Evolutionary conservation across 2,888 invertebrate genomes (phyloP), one percentile per base, ranked within the genome.

Genomic region (Drosophila hamatofila): DNA sequence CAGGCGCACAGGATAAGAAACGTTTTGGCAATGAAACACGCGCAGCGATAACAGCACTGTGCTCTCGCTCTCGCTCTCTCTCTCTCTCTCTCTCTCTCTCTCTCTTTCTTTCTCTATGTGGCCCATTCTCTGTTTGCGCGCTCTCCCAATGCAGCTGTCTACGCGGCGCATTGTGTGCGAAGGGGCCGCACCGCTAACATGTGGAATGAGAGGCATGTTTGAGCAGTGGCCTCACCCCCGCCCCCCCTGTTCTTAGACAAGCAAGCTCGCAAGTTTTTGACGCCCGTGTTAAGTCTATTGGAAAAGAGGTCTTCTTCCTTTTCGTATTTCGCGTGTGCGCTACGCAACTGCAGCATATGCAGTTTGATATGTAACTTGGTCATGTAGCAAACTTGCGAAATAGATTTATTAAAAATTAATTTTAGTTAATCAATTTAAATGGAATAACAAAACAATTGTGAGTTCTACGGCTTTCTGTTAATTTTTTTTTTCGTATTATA

Each of bases 261-360:
- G 86, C 81, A 78, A 86, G 87, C 83, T 83, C 83, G 80, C 84
- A 80, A 84, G 84, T 86, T 81, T 80, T 76, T 86, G 81, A 81
- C 84, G 78, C 78, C 80, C 58, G 71, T 81, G 84, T 75, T 80
- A 80, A 87, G 84, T 84, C 87, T 84, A 75, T 80, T 83, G 87
- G 84, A 86, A 86, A 80, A 75, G 80, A 75, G 74, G 80, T 84
- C 49, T 71, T 69, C 69, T 72, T 75, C 67, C 72, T 69, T 63
- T 57, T 66, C 59, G 27, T 59, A 56, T 70, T 30, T 30, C 37
- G 39, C 48, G 41, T 59, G 52, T 75, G 65, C 73, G 51, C 86
- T 80, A 27, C 73, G 5, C 14, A 8, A 8, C 8, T 7, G 21
- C 21, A 68, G 78, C 60, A 59, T 72, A 21, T 21, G 27, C 16